These are phyloP conservation scores for Lasius platythorax DNA, from an alignment of 2,888 invertebrate genomes.

Conservation along the genomic window DNA sequence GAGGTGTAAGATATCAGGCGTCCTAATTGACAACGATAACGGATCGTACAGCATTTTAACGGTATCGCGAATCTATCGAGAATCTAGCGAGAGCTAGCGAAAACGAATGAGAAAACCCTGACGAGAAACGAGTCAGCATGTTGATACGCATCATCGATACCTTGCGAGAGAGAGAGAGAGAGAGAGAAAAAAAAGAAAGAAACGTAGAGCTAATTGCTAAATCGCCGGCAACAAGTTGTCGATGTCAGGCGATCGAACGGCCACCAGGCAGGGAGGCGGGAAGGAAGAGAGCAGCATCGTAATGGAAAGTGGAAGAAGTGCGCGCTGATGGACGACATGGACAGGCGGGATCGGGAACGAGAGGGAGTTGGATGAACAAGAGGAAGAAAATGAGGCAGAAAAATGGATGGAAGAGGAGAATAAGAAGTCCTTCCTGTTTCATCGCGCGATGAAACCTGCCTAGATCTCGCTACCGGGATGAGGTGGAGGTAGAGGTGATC, in stretches of 20 bases:
- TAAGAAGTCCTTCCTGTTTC: constrained; percentile 71
- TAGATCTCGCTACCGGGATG: constrained; percentile 82
- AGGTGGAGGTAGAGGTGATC: constrained; percentile 82
- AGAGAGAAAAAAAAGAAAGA: neutral
- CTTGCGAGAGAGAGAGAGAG: neutral
- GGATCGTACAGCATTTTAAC: constrained; percentile 25
- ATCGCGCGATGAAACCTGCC: constrained; percentile 76
- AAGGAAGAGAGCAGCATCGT: constrained; percentile 37
- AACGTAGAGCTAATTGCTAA: constrained; percentile 67
- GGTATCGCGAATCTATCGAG: constrained; percentile 37
- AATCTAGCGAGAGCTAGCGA: constrained; percentile 17
- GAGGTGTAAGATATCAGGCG: neutral
- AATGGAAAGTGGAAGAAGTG: constrained; percentile 42
- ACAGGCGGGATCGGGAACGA: neutral
- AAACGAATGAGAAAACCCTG: constrained; percentile 1
- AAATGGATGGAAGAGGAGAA: constrained; percentile 51
- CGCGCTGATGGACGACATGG: neutral
- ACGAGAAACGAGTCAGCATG: constrained; percentile 33
- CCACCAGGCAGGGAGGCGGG: constrained; percentile 4
- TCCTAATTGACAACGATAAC: constrained; percentile 29
- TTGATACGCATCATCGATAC: constrained; percentile 44
- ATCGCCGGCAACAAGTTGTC: constrained; percentile 71
- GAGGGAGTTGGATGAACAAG: neutral
- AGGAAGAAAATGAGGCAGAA: constrained; percentile 44
- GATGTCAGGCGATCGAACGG: constrained; percentile 55